Conservation (phyloP, 1,140 invertebrate genomes). For the Linepithema humile region DNA sequence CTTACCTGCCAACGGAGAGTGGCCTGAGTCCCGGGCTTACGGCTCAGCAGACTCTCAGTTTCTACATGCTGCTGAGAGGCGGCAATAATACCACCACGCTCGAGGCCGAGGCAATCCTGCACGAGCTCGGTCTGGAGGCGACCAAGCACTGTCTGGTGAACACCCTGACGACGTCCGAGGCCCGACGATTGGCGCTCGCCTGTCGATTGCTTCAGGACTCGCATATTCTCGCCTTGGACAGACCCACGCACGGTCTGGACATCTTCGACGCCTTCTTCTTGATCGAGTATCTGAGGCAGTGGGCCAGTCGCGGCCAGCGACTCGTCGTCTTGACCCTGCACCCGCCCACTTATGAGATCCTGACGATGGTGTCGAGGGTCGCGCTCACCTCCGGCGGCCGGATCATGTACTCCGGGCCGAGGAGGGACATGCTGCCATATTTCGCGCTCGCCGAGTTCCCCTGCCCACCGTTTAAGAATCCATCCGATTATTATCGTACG, state of each 20-base stretch:
- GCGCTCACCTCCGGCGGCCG: conserved; percentile 94
- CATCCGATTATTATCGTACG: conserved; percentile 97
- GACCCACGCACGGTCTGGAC: conserved; percentile 96
- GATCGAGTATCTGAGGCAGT: conserved; percentile 96
- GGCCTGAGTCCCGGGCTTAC: conserved; percentile 89
- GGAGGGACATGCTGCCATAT: conserved; percentile 95
- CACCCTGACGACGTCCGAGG: conserved; percentile 93
- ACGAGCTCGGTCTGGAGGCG: conserved; percentile 94
- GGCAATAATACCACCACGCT: conserved; percentile 78
- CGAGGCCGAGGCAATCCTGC: conserved; percentile 85
- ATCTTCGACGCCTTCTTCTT: conserved; percentile 98
- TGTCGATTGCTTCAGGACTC: conserved; percentile 93
- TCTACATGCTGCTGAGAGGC: conserved; percentile 90
- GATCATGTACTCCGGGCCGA: conserved; percentile 95
- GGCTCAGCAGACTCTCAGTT: conserved; percentile 92
- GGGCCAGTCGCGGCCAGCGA: conserved; percentile 92
- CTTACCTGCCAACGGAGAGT: conserved; percentile 81
- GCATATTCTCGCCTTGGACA: conserved; percentile 93
- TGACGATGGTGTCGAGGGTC: conserved; percentile 96
- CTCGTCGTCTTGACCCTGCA: conserved; percentile 96
- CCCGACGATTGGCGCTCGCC: conserved; percentile 93
- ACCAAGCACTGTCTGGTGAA: conserved; percentile 89
- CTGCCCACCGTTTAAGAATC: conserved; percentile 98
- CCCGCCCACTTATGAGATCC: conserved; percentile 97
- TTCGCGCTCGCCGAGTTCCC: conserved; percentile 97